Evolutionary conservation across 2,113 vertebrate species (phyloP), one percentile per base, ranked within the genome.

Genomic region (Charadrius vociferus): DNA sequence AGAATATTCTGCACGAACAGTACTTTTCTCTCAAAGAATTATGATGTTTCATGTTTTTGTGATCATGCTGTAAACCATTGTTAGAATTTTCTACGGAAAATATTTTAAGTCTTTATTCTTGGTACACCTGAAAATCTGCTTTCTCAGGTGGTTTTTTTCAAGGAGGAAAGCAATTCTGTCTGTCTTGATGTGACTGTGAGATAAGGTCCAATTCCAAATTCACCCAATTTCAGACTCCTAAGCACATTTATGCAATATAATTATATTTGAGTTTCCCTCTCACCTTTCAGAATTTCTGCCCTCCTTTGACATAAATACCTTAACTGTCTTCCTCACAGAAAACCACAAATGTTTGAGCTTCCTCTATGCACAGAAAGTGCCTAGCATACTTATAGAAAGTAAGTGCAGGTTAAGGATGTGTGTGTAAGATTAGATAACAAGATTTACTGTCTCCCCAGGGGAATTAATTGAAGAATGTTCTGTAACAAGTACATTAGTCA

Each of bases 401-500:
- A 61, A 72, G 26, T 74, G 75, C 52, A 90, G 70, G 93, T 94
- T 94, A 90, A 58, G 63, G 78, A 84, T 1, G 18, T 82, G 52
- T 87, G 70, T 85, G 66, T 90, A 58, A 95, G 84, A 94, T 94
- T 95, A 96, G 86, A 91, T 95, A 95, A 93, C 53, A 56, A 80
- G 89, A 95, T 90, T 70, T 82, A 87, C 62, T 80, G 41, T 81
- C 73, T 94, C 41, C 47, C 45, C 32, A 34, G 22, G 22, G 41
- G 66, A 95, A 93, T 94, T 72, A 89, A 87, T 53, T 93, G 73
- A 89, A 91, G 70, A 93, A 80, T 53, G 78, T 88, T 94, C 86
- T 93, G 77, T 91, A 95, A 89, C 86, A 95, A 95, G 49, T 58
- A 36, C 49, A 72, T 96, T 92, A 97, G 93, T 97, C 94, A 94